Conservation (phyloP, 2,888 invertebrate genomes). For the Cheilosia variabilis region DNA sequence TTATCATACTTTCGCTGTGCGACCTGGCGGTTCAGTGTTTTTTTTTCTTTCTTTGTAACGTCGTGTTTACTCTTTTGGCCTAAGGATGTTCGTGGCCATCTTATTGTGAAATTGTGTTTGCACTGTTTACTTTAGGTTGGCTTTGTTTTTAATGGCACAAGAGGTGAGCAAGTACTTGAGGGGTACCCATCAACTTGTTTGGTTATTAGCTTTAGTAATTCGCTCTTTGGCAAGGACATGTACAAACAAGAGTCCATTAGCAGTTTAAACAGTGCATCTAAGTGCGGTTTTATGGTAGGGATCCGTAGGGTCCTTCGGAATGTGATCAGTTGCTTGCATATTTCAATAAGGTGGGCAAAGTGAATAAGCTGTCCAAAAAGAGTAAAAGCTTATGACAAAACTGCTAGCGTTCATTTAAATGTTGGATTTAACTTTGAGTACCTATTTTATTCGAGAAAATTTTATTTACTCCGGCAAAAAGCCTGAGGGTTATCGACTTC, state of each 20-base stretch:
- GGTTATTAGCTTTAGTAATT: conserved; percentile 39
- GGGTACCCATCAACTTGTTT: conserved; percentile 44
- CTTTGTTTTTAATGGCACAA: conserved; percentile 45
- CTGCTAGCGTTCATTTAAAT: too few relatives aligned
- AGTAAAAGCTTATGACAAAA: too few relatives aligned
- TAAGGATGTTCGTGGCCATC: conserved; percentile 66
- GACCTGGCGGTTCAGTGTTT: conserved; percentile 54
- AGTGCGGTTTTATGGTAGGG: conserved; percentile 8
- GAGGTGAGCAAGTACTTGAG: conserved; percentile 29
- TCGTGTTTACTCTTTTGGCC: conserved; percentile 47
- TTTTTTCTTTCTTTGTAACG: conserved; percentile 8
- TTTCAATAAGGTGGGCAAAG: too few relatives aligned
- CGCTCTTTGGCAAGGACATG: conserved; percentile 18
- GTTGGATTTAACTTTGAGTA: too few relatives aligned
- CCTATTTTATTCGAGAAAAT: too few relatives aligned
- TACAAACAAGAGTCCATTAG: conserved; percentile 45
- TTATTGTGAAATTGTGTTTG: conserved; percentile 58
- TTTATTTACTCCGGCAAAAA: too few relatives aligned
- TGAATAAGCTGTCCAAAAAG: too few relatives aligned
- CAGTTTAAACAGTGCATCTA: conserved; percentile 38
- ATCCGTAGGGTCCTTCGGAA: too few relatives aligned
- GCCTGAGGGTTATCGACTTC: too few relatives aligned
- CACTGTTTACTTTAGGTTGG: conserved; percentile 1
- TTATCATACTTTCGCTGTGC: conserved; percentile 66
- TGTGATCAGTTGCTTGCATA: too few relatives aligned